A percentile compares a stretch with the other conserved stretches of the same genome.
phyloP scores from a whole-genome alignment of 1,140 invertebrate species.

The Ruditapes philippinarum region DNA sequence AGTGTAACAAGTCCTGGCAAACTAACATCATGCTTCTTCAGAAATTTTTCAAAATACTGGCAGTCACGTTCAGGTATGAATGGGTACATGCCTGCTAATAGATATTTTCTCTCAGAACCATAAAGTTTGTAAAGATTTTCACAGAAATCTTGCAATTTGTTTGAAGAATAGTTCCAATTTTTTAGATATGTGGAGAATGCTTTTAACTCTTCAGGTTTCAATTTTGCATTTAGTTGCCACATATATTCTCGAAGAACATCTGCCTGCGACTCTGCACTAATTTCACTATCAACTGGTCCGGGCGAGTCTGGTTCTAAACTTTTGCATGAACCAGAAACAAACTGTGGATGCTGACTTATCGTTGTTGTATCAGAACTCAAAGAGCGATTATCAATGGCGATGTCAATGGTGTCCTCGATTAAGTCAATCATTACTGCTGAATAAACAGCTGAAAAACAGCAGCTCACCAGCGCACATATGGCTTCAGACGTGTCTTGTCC shows the following conservation, averaged over 20 bases:
- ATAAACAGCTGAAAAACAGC: constrained; percentile 84
- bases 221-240: constrained; percentile 58
- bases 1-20: constrained; percentile 36
- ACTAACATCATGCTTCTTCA: constrained; percentile 58
- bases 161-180: constrained; percentile 63
- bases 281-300: neutral
- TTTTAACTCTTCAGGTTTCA: constrained; percentile 63
- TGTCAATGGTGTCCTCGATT: constrained; percentile 72
- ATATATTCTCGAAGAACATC: constrained; percentile 48
- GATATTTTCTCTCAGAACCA: constrained; percentile 54
- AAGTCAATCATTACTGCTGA: constrained; percentile 81
- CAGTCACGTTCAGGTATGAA: constrained; percentile 54
- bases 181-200: constrained; percentile 48
- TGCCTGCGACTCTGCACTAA: constrained; percentile 41
- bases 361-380: constrained; percentile 11
- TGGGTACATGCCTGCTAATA: constrained; percentile 57
- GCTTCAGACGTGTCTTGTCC: constrained; percentile 77
- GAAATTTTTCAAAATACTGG: constrained; percentile 43
- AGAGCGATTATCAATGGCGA: constrained; percentile 24
- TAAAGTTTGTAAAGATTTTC: constrained; percentile 56
- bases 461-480: constrained; percentile 80
- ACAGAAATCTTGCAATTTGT: constrained; percentile 59
- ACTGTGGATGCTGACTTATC: neutral
- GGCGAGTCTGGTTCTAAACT: constrained; percentile 16
- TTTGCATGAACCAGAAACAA: constrained; percentile 33